A percentile compares a stretch with the other conserved stretches of the same genome.
Evolutionary conservation across 2,888 invertebrate species (phyloP).

Genomic region (Heliconius hortense): DNA sequence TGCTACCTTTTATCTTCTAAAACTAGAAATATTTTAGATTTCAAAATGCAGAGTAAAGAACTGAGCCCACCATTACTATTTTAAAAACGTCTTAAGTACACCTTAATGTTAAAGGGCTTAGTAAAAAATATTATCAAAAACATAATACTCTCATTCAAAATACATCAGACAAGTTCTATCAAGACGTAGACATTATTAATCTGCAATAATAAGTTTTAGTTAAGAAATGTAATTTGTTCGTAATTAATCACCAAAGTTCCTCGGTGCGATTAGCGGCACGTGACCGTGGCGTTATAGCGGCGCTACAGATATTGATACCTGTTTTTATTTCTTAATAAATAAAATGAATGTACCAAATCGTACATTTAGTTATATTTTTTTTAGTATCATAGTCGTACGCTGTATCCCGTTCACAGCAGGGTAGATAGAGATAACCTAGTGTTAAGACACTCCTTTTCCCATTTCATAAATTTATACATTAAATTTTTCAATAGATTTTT

Average conservation of each 20-base stretch:
- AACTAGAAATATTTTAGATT: too few relatives aligned
- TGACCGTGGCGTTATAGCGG: not conserved
- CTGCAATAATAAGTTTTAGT: conserved; percentile 11
- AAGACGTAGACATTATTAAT: conserved; percentile 1
- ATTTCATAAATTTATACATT: too few relatives aligned
- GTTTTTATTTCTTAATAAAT: not conserved
- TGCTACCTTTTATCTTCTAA: too few relatives aligned
- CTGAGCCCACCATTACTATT: too few relatives aligned
- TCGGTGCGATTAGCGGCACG: conserved; percentile 8
- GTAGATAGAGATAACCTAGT: not conserved
- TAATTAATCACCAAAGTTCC: conserved; percentile 21
- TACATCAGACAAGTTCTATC: not conserved
- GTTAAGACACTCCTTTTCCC: not conserved
- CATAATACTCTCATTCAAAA: not conserved
- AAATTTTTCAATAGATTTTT: too few relatives aligned
- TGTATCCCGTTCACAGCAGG: not conserved
- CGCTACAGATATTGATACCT: not conserved
- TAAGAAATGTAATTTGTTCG: conserved; percentile 18
- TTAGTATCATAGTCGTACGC: not conserved
- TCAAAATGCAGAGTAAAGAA: too few relatives aligned
- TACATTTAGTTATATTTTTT: not conserved
- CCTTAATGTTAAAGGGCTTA: too few relatives aligned
- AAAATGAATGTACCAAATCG: too few relatives aligned
- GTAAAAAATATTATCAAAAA: not conserved
- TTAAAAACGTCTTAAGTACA: too few relatives aligned